phyloP scores from a whole-genome alignment of 23 tunicate species.

The Trididemnum miniatum region DNA sequence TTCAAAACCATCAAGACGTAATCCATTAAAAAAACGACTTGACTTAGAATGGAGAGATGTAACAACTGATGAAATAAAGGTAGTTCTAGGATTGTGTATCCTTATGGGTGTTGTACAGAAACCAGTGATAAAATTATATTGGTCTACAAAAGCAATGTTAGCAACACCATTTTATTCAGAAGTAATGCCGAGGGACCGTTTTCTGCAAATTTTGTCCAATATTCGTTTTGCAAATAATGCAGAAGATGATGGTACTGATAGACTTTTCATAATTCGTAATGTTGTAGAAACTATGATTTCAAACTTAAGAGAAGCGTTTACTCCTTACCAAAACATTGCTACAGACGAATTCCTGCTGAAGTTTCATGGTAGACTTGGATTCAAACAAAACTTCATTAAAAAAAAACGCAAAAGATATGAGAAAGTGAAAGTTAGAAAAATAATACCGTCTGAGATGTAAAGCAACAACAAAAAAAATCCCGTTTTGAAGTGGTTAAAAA shows the following conservation, averaged over 20 bases:
- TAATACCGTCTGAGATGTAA: too few relatives aligned
- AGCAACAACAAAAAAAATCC: too few relatives aligned
- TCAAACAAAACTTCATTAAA: conserved; percentile 21
- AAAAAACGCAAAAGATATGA: too few relatives aligned
- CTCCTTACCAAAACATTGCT: conserved; percentile 31
- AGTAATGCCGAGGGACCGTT: conserved; percentile 23
- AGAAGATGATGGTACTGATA: conserved; percentile 17
- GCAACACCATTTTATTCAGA: conserved; percentile 35
- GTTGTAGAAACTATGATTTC: conserved; percentile 18
- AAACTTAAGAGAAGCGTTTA: conserved; percentile 26
- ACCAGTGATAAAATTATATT: conserved; percentile 28
- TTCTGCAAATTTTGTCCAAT: conserved; percentile 33
- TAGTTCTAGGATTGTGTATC: conserved; percentile 35
- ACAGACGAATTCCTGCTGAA: conserved; percentile 19
- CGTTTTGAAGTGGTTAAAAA: too few relatives aligned
- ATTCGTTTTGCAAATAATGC: conserved; percentile 27
- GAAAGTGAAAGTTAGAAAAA: too few relatives aligned
- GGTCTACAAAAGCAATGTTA: conserved; percentile 30
- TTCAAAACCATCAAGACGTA: conserved; percentile 26
- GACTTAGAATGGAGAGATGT: conserved; percentile 26
- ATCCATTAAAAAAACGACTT: conserved; percentile 17
- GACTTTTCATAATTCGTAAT: conserved; percentile 20
- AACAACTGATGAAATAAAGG: conserved; percentile 29
- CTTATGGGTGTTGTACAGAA: conserved; percentile 32
- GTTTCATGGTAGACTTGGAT: conserved; percentile 28